phyloP scores from a whole-genome alignment of 2,797 vertebrate species.

The Etheostoma nigrum region DNA sequence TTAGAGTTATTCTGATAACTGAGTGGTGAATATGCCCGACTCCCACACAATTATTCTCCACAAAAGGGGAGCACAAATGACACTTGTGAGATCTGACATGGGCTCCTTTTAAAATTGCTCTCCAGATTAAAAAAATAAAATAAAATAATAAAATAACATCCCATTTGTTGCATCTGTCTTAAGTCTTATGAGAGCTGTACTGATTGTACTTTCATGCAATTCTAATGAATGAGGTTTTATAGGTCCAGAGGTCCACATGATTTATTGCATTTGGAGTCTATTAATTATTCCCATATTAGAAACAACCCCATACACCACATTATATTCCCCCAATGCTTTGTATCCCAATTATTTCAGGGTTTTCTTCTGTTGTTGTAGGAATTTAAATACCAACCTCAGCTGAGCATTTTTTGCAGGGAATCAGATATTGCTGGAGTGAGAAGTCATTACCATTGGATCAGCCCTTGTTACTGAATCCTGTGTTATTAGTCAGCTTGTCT shows the following conservation, averaged over 20 bases:
- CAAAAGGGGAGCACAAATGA: conserved; percentile 62
- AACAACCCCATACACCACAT: conserved; percentile 47
- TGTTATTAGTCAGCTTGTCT: conserved; percentile 82
- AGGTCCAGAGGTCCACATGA: conserved; percentile 46
- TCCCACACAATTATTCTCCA: conserved; percentile 71
- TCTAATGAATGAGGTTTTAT: conserved; percentile 41
- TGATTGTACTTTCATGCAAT: conserved; percentile 41
- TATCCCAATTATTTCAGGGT: conserved; percentile 57
- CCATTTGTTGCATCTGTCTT: conserved; percentile 47
- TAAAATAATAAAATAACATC: not conserved
- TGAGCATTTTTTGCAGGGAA: conserved; percentile 63
- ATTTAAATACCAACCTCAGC: conserved; percentile 65
- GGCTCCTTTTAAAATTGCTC: conserved; percentile 36
- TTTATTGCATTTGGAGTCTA: conserved; percentile 57
- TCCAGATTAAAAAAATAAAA: conserved; percentile 1
- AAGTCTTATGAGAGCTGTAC: conserved; percentile 18
- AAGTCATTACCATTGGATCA: conserved; percentile 73
- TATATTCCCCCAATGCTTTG: conserved; percentile 27
- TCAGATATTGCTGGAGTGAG: conserved; percentile 75
- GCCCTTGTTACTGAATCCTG: conserved; percentile 73
- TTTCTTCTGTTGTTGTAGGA: conserved; percentile 46
- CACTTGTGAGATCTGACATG: conserved; percentile 65
- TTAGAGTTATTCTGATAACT: conserved; percentile 81
- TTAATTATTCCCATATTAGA: conserved; percentile 61
- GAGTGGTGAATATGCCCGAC: conserved; percentile 71